Evolutionary conservation across 2,113 vertebrate species (phyloP), one percentile per base, ranked within the genome.

Genomic region (Onychorhynchus coronatus): DNA sequence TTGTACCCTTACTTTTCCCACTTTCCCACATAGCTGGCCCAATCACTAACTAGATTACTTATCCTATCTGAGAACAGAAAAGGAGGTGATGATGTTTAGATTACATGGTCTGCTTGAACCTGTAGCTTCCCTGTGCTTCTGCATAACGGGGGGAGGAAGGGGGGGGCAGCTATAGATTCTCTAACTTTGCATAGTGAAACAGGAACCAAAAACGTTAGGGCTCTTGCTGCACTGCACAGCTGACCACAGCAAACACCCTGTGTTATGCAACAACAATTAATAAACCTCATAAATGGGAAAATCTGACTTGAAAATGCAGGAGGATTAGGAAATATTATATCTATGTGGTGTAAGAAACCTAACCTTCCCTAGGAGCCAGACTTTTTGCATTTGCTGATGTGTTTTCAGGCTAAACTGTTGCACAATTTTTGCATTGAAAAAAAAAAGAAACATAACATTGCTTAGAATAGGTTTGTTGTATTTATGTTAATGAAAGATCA

Each of bases 401-500:
- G 15, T 44, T 83, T 88, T 81, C 50, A 88, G 6, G 59, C 27
- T 55, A 77, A 76, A 62, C 61, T 56, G 30, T 74, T 71, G 63
- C 0, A 1, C n/a, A 22, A 6, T 52, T 86, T 66, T 50, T n/a
- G 4, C 52, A 55, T n/a, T 47, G 13, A 6, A 52, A 35, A 74
- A 81, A 81, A 59, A 63, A 59, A 16, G 23, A 87, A 74, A 46
- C 28, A 68, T 85, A 88, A 58, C 24, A 75, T 66, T 62, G 53
- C 50, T 85, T 66, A 87, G 71, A 83, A 44, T 82, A 91, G 87
- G 24, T 92, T 92, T 78, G 84, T 91, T 88, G 85, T 89, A 58
- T 85, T 95, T 78, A 49, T 72, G 41, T 88, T 92, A 94, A 94
- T 91, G 88, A 90, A 96, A 93, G 82, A 93, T 78, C 49, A 79